Evolutionary conservation across 2,797 vertebrate species (phyloP).

Genomic region (Champsocephalus esox): DNA sequence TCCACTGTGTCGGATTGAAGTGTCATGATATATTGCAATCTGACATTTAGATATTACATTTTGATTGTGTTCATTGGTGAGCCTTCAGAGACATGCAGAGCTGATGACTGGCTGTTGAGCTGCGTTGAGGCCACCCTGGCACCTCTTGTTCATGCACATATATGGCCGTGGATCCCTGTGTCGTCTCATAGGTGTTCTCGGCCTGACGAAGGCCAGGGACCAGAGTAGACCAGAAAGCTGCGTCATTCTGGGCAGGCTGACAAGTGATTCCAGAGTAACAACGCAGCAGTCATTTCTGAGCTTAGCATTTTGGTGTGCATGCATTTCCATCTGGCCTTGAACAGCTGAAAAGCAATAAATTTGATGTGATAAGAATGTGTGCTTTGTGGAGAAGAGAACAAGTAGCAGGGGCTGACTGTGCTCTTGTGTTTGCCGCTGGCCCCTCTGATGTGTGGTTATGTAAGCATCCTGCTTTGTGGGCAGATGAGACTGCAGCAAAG

Average conservation of each 20-base stretch:
- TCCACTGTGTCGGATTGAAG: background rate
- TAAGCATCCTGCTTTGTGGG: constrained; percentile 76
- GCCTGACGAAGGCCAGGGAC: constrained; percentile 31
- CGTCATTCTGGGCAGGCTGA: constrained; percentile 48
- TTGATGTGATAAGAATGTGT: constrained; percentile 62
- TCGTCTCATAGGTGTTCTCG: constrained; percentile 51
- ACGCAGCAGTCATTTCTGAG: constrained; percentile 29
- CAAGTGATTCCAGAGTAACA: constrained; percentile 30
- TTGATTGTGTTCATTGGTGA: constrained; percentile 5
- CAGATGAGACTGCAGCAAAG: constrained; percentile 74
- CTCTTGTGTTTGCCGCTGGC: constrained; percentile 74
- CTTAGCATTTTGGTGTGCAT: constrained; percentile 35
- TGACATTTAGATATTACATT: constrained; percentile 22
- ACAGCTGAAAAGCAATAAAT: constrained; percentile 42
- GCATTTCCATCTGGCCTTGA: constrained; percentile 59
- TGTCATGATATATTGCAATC: background rate
- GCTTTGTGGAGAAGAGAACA: constrained; percentile 62
- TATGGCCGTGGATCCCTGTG: constrained; percentile 61
- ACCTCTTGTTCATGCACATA: constrained; percentile 59
- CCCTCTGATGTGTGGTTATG: constrained; percentile 63
- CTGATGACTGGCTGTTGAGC: constrained; percentile 27
- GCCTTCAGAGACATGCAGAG: constrained; percentile 21
- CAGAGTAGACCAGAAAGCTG: constrained; percentile 41
- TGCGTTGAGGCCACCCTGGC: constrained; percentile 19
- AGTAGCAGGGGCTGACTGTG: constrained; percentile 62